Conservation (phyloP, 1,140 invertebrate genomes). For the Drosophila novamexicana region DNA sequence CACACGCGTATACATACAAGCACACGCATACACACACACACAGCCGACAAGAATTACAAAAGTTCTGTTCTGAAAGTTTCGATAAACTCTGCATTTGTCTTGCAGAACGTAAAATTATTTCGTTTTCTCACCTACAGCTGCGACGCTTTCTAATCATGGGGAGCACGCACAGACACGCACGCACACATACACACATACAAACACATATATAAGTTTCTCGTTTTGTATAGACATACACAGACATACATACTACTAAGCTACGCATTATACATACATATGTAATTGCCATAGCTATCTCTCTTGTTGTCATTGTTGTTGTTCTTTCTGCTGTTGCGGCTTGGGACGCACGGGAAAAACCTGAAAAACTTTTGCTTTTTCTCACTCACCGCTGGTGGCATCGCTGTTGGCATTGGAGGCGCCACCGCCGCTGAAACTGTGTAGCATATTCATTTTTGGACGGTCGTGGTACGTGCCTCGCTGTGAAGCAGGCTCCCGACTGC, state of each 20-base stretch:
- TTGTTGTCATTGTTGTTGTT: constrained; percentile 48
- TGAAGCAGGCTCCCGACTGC: constrained; percentile 15
- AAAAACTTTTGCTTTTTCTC: constrained; percentile 49
- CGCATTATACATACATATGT: constrained; percentile 11
- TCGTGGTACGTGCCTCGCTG: constrained; percentile 23
- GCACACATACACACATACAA: constrained; percentile 16
- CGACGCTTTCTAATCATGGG: constrained; percentile 62
- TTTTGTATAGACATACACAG: constrained; percentile 2
- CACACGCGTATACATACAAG: constrained; percentile 4
- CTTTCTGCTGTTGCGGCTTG: constrained; percentile 1
- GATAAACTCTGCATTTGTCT: constrained; percentile 42
- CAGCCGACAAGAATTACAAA: constrained; percentile 41
- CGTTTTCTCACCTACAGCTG: constrained; percentile 71
- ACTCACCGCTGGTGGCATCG: constrained; percentile 77
- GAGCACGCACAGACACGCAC: constrained; percentile 29
- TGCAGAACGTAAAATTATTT: constrained; percentile 64
- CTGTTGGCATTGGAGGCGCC: constrained; percentile 61
- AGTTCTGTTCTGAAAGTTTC: constrained; percentile 43
- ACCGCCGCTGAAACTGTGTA: constrained; percentile 79
- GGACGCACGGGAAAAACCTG: neutral
- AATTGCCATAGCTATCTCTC: constrained; percentile 15
- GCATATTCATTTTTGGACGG: constrained; percentile 70
- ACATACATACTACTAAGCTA: neutral
- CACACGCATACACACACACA: neutral
- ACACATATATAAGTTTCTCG: neutral